Conservation (phyloP, 2,113 vertebrate genomes). For the Nyctereutes procyonoides region DNA sequence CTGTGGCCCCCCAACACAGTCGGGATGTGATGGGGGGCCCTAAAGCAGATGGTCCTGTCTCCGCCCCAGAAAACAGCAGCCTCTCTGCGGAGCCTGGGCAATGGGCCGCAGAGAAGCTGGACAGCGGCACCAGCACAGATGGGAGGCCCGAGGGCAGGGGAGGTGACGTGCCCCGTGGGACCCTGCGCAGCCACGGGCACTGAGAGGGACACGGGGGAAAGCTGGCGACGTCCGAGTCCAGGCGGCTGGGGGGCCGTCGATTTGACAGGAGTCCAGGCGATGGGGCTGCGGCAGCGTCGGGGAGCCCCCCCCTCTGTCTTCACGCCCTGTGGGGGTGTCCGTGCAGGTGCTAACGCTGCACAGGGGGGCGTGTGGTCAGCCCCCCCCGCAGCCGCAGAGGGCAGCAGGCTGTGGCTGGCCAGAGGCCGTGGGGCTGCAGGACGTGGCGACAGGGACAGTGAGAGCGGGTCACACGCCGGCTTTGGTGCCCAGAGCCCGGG, state of each 20-base stretch:
- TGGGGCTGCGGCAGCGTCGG: fast-evolving
- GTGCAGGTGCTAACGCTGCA: too few relatives aligned
- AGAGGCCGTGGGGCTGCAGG: too few relatives aligned
- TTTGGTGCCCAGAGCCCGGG: background rate
- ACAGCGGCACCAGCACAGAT: fast-evolving
- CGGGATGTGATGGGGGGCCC: background rate
- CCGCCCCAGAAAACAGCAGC: background rate
- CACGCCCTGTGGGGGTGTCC: too few relatives aligned
- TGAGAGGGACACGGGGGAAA: fast-evolving
- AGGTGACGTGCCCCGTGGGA: fast-evolving
- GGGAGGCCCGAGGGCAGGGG: background rate
- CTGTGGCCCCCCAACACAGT: background rate
- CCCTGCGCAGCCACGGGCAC: background rate
- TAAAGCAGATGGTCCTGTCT: fast-evolving
- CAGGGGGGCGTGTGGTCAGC: too few relatives aligned
- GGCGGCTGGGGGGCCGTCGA: fast-evolving
- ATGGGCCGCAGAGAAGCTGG: too few relatives aligned
- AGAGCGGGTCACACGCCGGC: background rate
- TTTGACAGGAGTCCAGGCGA: background rate
- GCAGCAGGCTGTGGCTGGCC: too few relatives aligned
- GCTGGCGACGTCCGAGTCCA: fast-evolving
- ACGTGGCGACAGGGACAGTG: background rate
- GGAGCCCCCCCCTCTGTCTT: fast-evolving
- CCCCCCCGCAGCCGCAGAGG: too few relatives aligned
- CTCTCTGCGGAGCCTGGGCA: too few relatives aligned